Conservation (phyloP, 2,888 invertebrate genomes). For the Cerastis leucographa region DNA sequence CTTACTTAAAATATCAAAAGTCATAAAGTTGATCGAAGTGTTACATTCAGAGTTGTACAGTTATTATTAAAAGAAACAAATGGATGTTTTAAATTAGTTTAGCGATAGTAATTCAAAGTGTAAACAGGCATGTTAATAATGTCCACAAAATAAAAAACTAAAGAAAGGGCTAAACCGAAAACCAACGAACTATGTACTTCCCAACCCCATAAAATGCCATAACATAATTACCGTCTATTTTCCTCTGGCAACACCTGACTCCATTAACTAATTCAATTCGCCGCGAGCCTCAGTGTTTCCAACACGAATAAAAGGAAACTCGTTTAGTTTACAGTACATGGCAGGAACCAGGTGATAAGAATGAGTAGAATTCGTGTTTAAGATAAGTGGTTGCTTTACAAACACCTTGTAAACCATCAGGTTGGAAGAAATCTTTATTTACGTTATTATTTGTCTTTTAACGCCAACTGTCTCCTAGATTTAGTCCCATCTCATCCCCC, state of each 20-base stretch:
- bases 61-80: neutral
- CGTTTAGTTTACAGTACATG: slow-evolving; percentile 41
- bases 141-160: neutral
- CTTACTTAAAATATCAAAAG: neutral
- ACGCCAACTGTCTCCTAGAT: neutral
- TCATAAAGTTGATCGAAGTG: neutral
- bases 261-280: slow-evolving; percentile 63
- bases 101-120: neutral
- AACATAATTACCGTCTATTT: slow-evolving; percentile 57
- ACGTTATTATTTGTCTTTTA: neutral
- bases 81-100: neutral
- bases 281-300: slow-evolving; percentile 47
- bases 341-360: slow-evolving; percentile 8
- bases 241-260: slow-evolving; percentile 56
- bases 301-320: slow-evolving; percentile 56
- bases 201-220: slow-evolving; percentile 23
- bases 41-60: neutral
- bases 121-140: neutral
- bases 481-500: too few species aligned
- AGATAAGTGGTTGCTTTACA: slow-evolving; percentile 20
- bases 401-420: slow-evolving; percentile 21
- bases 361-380: slow-evolving; percentile 18
- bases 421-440: neutral
- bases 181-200: neutral
- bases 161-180: neutral